These are phyloP conservation scores for Limnodromus scolopaceus DNA, from an alignment of 2,797 vertebrate genomes.

Conservation along the genomic window DNA sequence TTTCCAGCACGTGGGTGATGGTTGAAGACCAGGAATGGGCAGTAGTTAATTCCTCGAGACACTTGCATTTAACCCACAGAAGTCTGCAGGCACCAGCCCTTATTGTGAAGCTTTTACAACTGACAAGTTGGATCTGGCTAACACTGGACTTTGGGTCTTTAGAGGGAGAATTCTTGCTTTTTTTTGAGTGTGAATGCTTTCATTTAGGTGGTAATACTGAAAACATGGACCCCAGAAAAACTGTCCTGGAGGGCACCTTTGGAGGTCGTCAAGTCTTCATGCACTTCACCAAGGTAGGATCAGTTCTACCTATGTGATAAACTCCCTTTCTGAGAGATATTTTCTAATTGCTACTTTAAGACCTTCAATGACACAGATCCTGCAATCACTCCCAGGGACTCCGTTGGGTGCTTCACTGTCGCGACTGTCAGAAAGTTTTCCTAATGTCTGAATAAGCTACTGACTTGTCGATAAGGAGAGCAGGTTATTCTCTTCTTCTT, in stretches of 20 bases:
- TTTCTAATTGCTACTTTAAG: background rate
- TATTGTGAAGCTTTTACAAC: background rate
- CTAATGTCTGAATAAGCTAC: background rate
- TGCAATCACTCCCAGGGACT: background rate
- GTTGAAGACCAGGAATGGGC: slow-evolving; percentile 38
- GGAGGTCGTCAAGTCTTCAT: background rate
- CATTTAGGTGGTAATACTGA: background rate
- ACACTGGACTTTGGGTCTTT: background rate
- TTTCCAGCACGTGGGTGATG: slow-evolving; percentile 20
- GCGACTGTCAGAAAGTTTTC: background rate
- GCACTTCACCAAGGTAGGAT: background rate
- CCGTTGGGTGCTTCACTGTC: background rate
- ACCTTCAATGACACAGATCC: background rate
- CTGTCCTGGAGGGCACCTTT: background rate
- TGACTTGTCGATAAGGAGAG: background rate
- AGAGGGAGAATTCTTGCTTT: background rate
- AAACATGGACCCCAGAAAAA: background rate
- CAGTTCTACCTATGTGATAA: background rate
- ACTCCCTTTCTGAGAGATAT: background rate
- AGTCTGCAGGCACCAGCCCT: background rate
- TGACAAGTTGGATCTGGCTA: background rate
- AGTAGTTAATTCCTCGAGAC: slow-evolving; percentile 29
- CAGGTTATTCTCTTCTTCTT: background rate
- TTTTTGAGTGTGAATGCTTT: background rate
- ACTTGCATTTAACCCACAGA: background rate